A percentile compares a stretch with the other conserved stretches of the same genome.
phyloP scores from a whole-genome alignment of 2,113 vertebrate species.

The Colius striatus region DNA sequence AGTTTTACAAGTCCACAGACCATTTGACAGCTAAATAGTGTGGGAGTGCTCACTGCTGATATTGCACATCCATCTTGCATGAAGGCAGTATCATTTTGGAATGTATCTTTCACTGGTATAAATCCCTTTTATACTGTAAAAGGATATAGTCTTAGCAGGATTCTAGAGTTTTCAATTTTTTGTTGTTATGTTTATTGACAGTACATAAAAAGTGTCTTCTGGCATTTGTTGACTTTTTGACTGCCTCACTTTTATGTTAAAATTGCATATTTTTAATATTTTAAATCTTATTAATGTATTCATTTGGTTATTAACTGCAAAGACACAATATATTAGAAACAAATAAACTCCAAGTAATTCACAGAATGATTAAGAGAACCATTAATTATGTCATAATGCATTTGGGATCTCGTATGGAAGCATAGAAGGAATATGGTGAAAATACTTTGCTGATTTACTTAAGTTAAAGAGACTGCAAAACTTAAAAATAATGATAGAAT shows the following conservation, averaged over 20 bases:
- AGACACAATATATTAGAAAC: background rate
- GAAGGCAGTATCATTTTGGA: background rate
- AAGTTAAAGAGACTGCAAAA: background rate
- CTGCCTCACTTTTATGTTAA: background rate
- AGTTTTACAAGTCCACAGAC: background rate
- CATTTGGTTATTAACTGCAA: background rate
- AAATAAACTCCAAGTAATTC: background rate
- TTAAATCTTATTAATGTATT: background rate
- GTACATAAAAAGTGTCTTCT: background rate
- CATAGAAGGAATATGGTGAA: background rate
- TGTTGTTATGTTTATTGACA: background rate
- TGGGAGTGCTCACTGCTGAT: background rate
- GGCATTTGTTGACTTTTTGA: background rate
- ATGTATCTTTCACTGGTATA: background rate
- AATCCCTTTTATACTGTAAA: background rate
- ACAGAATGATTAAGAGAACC: background rate
- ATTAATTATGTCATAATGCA: background rate
- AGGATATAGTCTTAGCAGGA: background rate
- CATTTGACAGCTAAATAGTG: constrained; percentile 7
- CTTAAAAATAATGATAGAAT: background rate
- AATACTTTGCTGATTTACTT: background rate
- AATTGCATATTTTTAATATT: background rate
- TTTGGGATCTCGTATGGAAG: background rate
- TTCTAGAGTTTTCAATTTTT: background rate
- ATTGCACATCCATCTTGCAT: background rate